Evolutionary conservation across 2,888 invertebrate genomes (phyloP).

Genomic region (Leucophora obtusa): DNA sequence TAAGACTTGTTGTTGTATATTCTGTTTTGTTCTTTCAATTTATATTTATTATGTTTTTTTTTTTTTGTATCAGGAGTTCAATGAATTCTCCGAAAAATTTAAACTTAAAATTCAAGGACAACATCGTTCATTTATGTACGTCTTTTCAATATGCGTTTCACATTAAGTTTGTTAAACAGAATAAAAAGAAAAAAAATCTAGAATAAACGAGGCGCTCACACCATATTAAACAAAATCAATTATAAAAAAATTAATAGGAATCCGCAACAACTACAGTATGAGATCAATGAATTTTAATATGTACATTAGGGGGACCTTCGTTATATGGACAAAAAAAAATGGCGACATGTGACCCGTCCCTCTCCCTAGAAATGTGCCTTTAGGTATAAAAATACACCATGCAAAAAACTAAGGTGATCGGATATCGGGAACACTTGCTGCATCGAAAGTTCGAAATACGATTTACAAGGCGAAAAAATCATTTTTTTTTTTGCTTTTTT

Average conservation of each 20-base stretch:
- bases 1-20: background rate
- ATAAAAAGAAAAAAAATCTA: background rate
- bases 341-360: too few relatives aligned
- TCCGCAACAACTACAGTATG: background rate
- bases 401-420: too few relatives aligned
- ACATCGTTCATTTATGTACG: slow-evolving; percentile 58
- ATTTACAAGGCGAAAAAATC: too few relatives aligned
- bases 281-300: background rate
- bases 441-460: too few relatives aligned
- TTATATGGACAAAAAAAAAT: too few relatives aligned
- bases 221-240: background rate
- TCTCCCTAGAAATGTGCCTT: too few relatives aligned
- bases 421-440: too few relatives aligned
- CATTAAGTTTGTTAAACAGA: slow-evolving; percentile 12
- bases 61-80: slow-evolving; percentile 68
- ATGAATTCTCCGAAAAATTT: slow-evolving; percentile 73
- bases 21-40: slow-evolving; percentile 28
- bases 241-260: background rate
- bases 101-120: slow-evolving; percentile 74
- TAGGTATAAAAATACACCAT: too few relatives aligned
- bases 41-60: slow-evolving; percentile 10
- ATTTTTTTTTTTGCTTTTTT: too few relatives aligned
- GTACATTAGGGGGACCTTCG: too few relatives aligned
- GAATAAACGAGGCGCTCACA: background rate
- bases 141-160: slow-evolving; percentile 52